Evolutionary conservation across 2,113 vertebrate genomes (phyloP).

Genomic region (Leucopsar rothschildi): DNA sequence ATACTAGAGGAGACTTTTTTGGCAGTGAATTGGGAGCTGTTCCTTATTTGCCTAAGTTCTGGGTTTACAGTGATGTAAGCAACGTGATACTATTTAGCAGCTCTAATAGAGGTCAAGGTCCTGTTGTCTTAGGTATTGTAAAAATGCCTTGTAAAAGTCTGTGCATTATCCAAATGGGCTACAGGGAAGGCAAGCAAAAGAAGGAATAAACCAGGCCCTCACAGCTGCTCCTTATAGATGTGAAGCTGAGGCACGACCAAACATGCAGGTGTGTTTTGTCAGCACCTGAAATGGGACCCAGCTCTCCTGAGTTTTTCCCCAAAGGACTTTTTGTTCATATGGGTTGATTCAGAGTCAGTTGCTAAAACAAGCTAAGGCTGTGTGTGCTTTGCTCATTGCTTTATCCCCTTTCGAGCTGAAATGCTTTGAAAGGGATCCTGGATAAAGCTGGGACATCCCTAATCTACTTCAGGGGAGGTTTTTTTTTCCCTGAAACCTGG

Average conservation of each 20-base stretch:
- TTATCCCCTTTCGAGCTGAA: not conserved
- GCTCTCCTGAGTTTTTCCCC: not conserved
- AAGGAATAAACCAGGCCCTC: not conserved
- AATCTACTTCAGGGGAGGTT: not conserved
- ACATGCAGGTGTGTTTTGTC: not conserved
- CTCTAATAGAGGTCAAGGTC: conserved; percentile 5
- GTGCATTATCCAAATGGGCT: not conserved
- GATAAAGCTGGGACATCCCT: not conserved
- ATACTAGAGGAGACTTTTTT: not conserved
- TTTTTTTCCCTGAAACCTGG: not conserved
- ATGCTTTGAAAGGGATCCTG: not conserved
- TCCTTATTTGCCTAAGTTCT: not conserved
- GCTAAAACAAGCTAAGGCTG: not conserved
- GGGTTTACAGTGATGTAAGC: conserved; percentile 1
- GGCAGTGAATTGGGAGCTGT: not conserved
- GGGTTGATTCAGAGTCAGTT: not conserved
- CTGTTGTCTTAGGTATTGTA: conserved; percentile 17
- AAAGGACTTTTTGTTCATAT: not conserved
- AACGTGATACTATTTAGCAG: not conserved
- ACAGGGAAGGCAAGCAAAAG: not conserved
- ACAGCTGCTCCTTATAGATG: not conserved
- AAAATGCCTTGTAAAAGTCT: conserved; percentile 39
- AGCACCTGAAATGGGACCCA: not conserved
- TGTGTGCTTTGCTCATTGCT: not conserved
- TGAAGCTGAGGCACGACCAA: not conserved